Conservation (phyloP, 2,888 invertebrate genomes). For the Caradrina kadenii region DNA sequence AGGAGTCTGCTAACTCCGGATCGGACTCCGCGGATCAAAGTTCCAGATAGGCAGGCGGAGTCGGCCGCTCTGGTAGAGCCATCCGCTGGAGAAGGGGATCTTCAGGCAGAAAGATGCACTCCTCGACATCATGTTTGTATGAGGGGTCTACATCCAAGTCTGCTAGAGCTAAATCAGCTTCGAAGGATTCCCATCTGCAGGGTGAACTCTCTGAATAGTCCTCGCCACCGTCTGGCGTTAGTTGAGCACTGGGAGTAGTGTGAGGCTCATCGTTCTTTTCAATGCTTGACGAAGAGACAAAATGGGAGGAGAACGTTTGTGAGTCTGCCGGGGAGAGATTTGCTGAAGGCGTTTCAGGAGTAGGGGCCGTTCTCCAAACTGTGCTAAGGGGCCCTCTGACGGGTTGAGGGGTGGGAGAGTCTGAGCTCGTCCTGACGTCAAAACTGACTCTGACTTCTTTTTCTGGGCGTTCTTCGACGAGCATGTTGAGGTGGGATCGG, state of each 20-base stretch:
- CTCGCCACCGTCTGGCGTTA: slow-evolving; percentile 90
- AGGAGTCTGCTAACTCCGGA: slow-evolving; percentile 82
- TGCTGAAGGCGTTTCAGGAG: slow-evolving; percentile 93
- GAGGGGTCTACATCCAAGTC: slow-evolving; percentile 92
- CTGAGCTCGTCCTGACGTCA: slow-evolving; percentile 82
- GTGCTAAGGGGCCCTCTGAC: slow-evolving; percentile 85
- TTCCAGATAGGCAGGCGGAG: slow-evolving; percentile 89
- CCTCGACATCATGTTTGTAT: slow-evolving; percentile 91
- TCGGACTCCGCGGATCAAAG: slow-evolving; percentile 89
- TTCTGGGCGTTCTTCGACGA: slow-evolving; percentile 86
- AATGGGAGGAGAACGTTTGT: slow-evolving; percentile 92
- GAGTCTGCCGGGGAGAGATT: slow-evolving; percentile 91
- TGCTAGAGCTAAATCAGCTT: slow-evolving; percentile 91
- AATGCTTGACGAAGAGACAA: slow-evolving; percentile 89
- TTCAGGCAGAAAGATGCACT: slow-evolving; percentile 91
- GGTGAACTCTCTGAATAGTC: slow-evolving; percentile 85
- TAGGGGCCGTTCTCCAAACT: slow-evolving; percentile 87
- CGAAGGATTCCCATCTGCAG: slow-evolving; percentile 92
- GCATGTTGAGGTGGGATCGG: slow-evolving; percentile 87
- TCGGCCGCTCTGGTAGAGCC: slow-evolving; percentile 89
- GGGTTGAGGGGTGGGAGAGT: slow-evolving; percentile 79
- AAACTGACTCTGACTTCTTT: slow-evolving; percentile 88
- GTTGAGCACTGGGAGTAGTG: slow-evolving; percentile 90
- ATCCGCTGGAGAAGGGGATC: slow-evolving; percentile 90
- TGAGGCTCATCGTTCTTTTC: slow-evolving; percentile 85